These are phyloP conservation scores for Contarinia nasturtii DNA, from an alignment of 1,140 invertebrate genomes.

Conservation along the genomic window DNA sequence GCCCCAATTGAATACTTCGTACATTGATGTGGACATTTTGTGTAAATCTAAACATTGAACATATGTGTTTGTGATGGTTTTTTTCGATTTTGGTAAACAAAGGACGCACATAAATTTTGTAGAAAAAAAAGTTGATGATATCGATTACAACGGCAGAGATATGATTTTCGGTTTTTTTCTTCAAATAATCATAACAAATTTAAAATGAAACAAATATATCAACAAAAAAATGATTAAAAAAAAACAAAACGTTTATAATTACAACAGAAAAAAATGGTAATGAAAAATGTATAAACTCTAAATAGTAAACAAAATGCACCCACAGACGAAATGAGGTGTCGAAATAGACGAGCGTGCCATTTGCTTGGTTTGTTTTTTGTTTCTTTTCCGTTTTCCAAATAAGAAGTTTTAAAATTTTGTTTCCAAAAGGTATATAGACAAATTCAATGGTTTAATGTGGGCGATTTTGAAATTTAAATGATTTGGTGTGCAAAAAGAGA, in stretches of 20 bases:
- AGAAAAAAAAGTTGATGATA: not conserved
- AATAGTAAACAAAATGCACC: slow-evolving; percentile 1
- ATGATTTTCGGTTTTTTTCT: not conserved
- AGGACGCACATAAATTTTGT: not conserved
- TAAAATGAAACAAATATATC: not conserved
- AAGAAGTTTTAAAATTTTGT: not conserved
- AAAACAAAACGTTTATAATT: not conserved
- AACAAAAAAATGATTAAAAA: not conserved
- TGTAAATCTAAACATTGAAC: not conserved
- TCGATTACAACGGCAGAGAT: not conserved
- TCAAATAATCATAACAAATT: not conserved
- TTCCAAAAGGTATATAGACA: not conserved
- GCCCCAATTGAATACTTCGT: slow-evolving; percentile 55
- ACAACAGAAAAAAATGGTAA: not conserved
- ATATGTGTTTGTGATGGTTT: not conserved
- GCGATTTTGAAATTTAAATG: too few species aligned
- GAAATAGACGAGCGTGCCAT: not conserved
- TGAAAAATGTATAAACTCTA: not conserved
- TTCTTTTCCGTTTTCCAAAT: not conserved
- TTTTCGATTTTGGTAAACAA: not conserved
- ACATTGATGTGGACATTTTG: slow-evolving; percentile 47
- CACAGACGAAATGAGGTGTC: not conserved
- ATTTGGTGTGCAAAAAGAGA: too few species aligned
- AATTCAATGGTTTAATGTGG: too few species aligned
- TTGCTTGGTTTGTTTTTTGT: too few species aligned